Percentiles rank a stretch among this genome's conserved stretches.
Conservation (phyloP, 2,888 invertebrate species). For the Anthophora plumipes region DNA sequence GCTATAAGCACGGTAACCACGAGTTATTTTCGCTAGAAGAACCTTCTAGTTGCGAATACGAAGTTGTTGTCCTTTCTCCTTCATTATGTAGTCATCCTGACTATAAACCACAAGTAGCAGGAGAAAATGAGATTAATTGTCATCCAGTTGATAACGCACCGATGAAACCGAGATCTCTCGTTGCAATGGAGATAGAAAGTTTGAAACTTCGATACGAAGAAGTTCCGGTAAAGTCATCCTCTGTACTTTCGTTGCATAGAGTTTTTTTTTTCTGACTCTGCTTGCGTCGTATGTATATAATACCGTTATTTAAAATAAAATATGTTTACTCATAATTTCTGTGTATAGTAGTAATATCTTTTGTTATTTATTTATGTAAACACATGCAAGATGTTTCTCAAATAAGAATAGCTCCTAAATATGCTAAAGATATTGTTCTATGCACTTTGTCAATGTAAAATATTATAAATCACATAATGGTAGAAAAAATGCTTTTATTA, state of each 20-base stretch:
- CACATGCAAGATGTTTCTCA: constrained; percentile 6
- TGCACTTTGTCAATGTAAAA: constrained; percentile 22
- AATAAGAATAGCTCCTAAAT: not conserved
- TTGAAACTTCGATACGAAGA: constrained; percentile 89
- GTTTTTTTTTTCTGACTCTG: constrained; percentile 44
- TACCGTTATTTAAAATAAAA: constrained; percentile 47
- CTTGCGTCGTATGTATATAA: constrained; percentile 35
- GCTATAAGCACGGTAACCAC: constrained; percentile 94
- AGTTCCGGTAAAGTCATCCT: constrained; percentile 84
- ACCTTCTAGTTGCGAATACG: constrained; percentile 97
- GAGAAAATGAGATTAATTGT: constrained; percentile 92
- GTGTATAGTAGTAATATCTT: constrained; percentile 29
- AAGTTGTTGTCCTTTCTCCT: constrained; percentile 94
- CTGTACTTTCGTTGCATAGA: constrained; percentile 8
- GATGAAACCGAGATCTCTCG: constrained; percentile 90
- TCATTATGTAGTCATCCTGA: constrained; percentile 95
- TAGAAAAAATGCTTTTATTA: constrained; percentile 25
- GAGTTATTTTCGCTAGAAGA: constrained; percentile 97
- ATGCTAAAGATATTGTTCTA: not conserved
- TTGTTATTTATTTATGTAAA: constrained; percentile 9
- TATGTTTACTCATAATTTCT: constrained; percentile 33
- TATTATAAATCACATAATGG: not conserved
- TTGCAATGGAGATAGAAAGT: constrained; percentile 90
- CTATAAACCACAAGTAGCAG: constrained; percentile 92
- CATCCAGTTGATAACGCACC: constrained; percentile 88